phyloP scores from a whole-genome alignment of 2,888 invertebrate species.

The Sesamia inferens region DNA sequence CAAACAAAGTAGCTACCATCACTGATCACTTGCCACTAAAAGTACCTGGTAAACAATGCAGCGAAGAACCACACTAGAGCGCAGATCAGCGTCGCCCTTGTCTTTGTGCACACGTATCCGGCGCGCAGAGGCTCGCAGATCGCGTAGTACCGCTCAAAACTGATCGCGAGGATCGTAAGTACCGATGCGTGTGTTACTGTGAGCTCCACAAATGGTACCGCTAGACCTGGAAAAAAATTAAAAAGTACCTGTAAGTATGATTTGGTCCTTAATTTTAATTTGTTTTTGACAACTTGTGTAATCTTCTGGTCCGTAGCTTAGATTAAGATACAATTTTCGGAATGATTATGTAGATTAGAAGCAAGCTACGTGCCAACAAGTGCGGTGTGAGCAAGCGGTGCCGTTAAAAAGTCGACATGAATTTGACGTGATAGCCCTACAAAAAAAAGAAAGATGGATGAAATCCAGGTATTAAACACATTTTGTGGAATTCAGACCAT shows the following conservation, averaged over 20 bases:
- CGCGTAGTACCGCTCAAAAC: slow-evolving; percentile 96
- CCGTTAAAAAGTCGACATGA: too few species aligned
- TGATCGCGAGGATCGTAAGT: slow-evolving; percentile 97
- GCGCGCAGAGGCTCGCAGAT: slow-evolving; percentile 97
- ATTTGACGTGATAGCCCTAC: too few species aligned
- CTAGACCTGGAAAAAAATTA: slow-evolving; percentile 92
- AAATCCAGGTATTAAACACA: too few species aligned
- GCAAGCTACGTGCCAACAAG: too few species aligned
- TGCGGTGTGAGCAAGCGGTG: too few species aligned
- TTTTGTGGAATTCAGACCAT: too few species aligned
- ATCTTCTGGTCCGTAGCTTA: neutral
- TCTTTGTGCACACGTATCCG: slow-evolving; percentile 96
- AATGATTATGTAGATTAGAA: too few species aligned
- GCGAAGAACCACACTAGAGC: slow-evolving; percentile 95
- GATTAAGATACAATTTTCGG: neutral
- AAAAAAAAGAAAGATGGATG: too few species aligned
- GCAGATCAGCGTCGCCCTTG: slow-evolving; percentile 95
- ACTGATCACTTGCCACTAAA: slow-evolving; percentile 23
- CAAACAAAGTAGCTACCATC: neutral
- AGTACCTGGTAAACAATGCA: slow-evolving; percentile 95
- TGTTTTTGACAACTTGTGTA: too few species aligned
- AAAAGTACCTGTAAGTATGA: neutral
- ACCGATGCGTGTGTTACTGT: slow-evolving; percentile 98
- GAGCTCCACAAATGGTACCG: slow-evolving; percentile 97
- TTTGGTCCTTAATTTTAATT: neutral